phyloP scores from a whole-genome alignment of 92 coral and sea anemone species.

The Hydrozoanthus gracilis region DNA sequence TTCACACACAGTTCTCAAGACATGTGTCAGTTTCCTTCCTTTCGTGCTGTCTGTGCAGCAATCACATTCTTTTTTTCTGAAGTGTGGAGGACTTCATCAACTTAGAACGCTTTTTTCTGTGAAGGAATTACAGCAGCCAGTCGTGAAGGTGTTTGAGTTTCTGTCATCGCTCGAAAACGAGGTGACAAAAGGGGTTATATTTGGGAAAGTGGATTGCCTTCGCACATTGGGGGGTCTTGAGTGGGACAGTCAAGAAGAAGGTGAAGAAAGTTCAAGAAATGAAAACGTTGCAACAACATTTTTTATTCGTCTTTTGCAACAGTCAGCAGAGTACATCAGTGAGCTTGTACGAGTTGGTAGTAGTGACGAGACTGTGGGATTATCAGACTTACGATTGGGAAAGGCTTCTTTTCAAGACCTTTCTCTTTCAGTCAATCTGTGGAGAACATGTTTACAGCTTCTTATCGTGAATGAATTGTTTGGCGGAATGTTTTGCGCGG shows the following conservation, averaged over 20 bases:
- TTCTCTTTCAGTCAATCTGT: conserved; percentile 75
- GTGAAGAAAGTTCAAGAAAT: background rate
- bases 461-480: conserved; percentile 74
- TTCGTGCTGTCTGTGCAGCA: conserved; percentile 59
- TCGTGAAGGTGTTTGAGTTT: conserved; percentile 75
- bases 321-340: conserved; percentile 1
- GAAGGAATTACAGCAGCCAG: conserved; percentile 75
- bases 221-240: conserved; percentile 1
- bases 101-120: conserved; percentile 69
- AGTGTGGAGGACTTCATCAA: conserved; percentile 86
- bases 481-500: conserved; percentile 75
- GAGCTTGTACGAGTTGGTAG: conserved; percentile 8
- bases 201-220: background rate
- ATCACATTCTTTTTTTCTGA: conserved; percentile 72
- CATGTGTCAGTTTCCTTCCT: conserved; percentile 63
- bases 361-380: background rate
- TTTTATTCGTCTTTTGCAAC: conserved; percentile 12
- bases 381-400: background rate
- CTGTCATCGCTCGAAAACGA: conserved; percentile 71
- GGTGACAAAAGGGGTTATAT: conserved; percentile 11
- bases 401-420: conserved; percentile 49
- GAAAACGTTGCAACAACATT: conserved; percentile 9
- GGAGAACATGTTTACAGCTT: conserved; percentile 90
- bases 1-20: conserved; percentile 65
- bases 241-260: conserved; percentile 35